phyloP scores from a whole-genome alignment of 1,140 invertebrate species.

The Macrobrachium nipponense region DNA sequence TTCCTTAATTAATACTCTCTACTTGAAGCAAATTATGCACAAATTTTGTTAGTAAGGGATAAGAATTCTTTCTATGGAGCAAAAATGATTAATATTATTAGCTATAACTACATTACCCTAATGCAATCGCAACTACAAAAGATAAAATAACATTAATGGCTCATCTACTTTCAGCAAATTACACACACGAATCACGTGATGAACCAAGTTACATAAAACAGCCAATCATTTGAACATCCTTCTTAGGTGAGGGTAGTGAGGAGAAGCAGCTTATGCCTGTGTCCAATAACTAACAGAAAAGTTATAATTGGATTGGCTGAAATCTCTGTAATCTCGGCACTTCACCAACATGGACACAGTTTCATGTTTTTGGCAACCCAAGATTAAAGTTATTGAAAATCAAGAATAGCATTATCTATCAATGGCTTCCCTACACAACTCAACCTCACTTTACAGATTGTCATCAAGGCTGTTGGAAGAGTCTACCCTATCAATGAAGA shows the following conservation, averaged over 20 bases:
- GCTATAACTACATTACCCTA: background rate
- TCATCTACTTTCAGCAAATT: slow-evolving; percentile 23
- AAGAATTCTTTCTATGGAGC: background rate
- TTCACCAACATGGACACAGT: slow-evolving; percentile 25
- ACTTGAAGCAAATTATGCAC: background rate
- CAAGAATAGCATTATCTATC: background rate
- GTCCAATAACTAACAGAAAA: background rate
- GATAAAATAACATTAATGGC: background rate
- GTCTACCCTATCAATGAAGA: slow-evolving; percentile 63
- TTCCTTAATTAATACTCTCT: no score
- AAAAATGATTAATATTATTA: no score
- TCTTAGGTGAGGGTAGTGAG: background rate
- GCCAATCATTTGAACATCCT: slow-evolving; percentile 23
- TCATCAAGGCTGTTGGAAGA: slow-evolving; percentile 57
- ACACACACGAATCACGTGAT: slow-evolving; percentile 1
- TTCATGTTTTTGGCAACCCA: slow-evolving; percentile 1
- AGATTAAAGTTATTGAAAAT: slow-evolving; percentile 3
- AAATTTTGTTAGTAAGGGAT: slow-evolving; percentile 9
- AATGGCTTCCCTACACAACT: slow-evolving; percentile 42
- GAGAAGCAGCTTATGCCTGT: background rate
- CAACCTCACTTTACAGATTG: slow-evolving; percentile 29
- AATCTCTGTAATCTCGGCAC: slow-evolving; percentile 37
- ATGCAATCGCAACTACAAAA: no score
- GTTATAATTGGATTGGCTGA: slow-evolving; percentile 2
- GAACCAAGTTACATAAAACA: slow-evolving; percentile 31